phyloP scores from a whole-genome alignment of 2,113 vertebrate genomes.

The Callopanchax toddi region DNA sequence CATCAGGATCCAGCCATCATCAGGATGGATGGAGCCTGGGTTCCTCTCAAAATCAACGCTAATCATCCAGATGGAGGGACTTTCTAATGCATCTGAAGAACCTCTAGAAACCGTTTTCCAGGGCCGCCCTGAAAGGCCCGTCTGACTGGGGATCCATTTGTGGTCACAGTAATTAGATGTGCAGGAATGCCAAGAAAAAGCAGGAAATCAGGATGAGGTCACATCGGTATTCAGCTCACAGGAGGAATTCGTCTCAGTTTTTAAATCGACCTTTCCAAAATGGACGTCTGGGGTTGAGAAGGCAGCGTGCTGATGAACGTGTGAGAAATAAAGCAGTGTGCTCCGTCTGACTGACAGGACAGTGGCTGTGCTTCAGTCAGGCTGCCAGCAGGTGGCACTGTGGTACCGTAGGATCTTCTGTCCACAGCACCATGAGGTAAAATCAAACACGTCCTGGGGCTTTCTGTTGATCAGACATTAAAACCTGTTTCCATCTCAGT shows the following conservation, averaged over 20 bases:
- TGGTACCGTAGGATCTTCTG: too few relatives aligned
- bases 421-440: too few relatives aligned
- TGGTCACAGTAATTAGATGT: background rate
- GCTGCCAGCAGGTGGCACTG: background rate
- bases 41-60: too few relatives aligned
- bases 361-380: too few relatives aligned
- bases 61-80: conserved; percentile 4
- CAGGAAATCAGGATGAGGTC: background rate
- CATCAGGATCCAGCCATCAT: too few relatives aligned
- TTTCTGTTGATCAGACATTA: background rate
- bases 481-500: too few relatives aligned
- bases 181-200: conserved; percentile 1
- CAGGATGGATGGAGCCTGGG: too few relatives aligned
- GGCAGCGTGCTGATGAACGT: background rate
- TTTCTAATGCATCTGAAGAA: background rate
- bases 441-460: background rate
- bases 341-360: background rate
- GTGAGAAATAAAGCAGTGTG: too few relatives aligned
- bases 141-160: background rate
- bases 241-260: too few relatives aligned
- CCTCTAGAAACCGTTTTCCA: background rate
- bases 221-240: too few relatives aligned
- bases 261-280: too few relatives aligned
- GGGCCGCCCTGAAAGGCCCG: too few relatives aligned
- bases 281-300: background rate